Base-by-base conservation (phyloP, 2,888 invertebrate genomes). In the Nomada ferruginata region DNA sequence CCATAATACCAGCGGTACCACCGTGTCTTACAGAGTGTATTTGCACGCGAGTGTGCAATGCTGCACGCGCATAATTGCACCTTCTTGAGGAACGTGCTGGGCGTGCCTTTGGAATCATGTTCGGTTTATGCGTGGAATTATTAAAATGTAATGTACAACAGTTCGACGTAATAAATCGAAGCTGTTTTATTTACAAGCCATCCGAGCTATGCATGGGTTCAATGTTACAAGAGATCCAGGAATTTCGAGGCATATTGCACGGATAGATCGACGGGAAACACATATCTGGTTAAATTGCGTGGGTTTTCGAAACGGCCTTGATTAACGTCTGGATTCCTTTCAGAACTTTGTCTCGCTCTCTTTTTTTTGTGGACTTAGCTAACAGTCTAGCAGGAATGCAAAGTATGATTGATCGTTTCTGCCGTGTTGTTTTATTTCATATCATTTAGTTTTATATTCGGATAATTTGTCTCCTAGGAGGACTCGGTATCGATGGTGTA, bases 31-130 rank as follows among this genome's bases (percentile, higher is more conserved):
- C 71, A n/a, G 44, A 57, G 70, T 68, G 75, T 72, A 69, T 53
- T 84, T 83, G 77, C 82, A 82, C 83, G 75, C 66, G 71, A 78
- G 57, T 20, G 53, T 52, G 65, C 68, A 71, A 59, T 4, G 81
- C 36, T 65, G 47, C 63, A n/a, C 68, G 53, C 23, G 53, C 66
- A 69, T 76, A 83, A 75, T 77, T 72, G 78, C 79, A 63, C 77
- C 69, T 78, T 63, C 71, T 44, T 36, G 61, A 65, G 44, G 71
- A 79, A 73, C 73, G 70, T 77, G 50, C 53, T 26, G 61, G 76
- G 76, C 69, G 79, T 76, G 72, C 71, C 75, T 65, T 73, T 73
- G 64, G 69, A 70, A 78, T 75, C 64, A 70, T 53, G 75, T 59
- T 50, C 70, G 61, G 29, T 71, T 66, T 55, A 68, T 57, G 73